Base-by-base conservation (phyloP, 2,888 invertebrate genomes). In the Drosophila bunnanda region DNA sequence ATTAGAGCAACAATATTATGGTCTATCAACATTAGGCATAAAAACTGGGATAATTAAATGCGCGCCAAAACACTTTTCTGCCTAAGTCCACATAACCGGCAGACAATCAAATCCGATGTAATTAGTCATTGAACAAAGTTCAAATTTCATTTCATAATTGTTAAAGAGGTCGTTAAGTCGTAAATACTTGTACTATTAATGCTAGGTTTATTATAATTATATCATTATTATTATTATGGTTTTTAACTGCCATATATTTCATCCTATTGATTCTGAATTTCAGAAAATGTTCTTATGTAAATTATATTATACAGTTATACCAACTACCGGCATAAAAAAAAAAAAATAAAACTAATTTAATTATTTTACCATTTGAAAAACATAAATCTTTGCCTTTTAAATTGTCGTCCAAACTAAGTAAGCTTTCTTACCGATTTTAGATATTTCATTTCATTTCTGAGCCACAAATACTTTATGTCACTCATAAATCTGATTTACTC, bases 51-150 rank as follows among this genome's bases (percentile, higher is more conserved):
- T 32, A 64, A 64, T 64, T 20, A 36, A 46, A 36, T 38, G 36
- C 34, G 22, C 7, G 32, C n/a, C 64, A 60, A 41, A 48, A 50
- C 17, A 32, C 17, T 32, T 48, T 39, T 17, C 13, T 57, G 36
- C 36, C 36, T 22, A 34, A 34, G 50, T 52, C 22, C 20, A 22
- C 50, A 52, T 57, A 73, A 71, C 55, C 68, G 56, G 46, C 17
- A 39, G 17, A 28, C 58, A 17, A 38, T 38, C 22, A 22, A 52
- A 15, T 8, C 32, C 50, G 32, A 12, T 58, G 30, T 36, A 61
- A 53, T 46, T 38, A 69, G 41, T 38, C 22, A 34, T 30, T 17
- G 10, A 50, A 39, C 36, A n/a, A 22, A 32, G 13, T 20, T 38
- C 9, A 9, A 28, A 39, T 58, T 34, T 34, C 20, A 53, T 32